Conservation (phyloP, 2,113 vertebrate species). For the Alectura lathami region DNA sequence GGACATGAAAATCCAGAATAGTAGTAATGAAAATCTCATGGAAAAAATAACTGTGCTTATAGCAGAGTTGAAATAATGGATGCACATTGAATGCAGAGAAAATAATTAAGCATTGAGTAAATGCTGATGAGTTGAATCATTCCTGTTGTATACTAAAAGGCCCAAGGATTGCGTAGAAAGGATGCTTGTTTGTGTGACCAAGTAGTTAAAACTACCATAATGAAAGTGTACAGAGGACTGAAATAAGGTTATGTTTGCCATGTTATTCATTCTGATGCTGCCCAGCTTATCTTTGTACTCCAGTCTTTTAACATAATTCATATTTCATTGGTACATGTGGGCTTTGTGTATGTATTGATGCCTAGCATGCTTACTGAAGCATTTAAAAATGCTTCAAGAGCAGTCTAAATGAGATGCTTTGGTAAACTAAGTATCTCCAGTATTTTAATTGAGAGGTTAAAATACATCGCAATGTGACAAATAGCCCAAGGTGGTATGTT, state of each 20-base stretch:
- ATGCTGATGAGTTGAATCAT: not conserved
- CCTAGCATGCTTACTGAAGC: not conserved
- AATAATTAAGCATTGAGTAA: not conserved
- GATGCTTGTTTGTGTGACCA: not conserved
- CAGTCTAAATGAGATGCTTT: constrained; percentile 25
- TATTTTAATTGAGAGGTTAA: constrained; percentile 18
- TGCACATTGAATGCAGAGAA: not conserved
- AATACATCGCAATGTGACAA: not conserved
- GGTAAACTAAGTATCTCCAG: not conserved
- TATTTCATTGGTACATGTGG: not conserved
- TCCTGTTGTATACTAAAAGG: not conserved
- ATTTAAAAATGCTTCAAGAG: not conserved
- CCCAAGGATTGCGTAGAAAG: not conserved
- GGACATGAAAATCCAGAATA: fast-evolving
- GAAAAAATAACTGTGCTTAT: not conserved
- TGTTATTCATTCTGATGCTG: not conserved
- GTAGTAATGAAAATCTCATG: not conserved
- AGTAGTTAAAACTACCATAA: not conserved
- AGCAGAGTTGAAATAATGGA: not conserved
- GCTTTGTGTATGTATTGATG: not conserved
- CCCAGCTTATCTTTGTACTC: not conserved
- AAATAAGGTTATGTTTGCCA: not conserved
- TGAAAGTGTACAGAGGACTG: not conserved
- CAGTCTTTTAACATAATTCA: not conserved
- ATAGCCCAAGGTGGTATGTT: not conserved